Base-by-base conservation (phyloP, 1,140 invertebrate species). In the Caenorhabditis briggsae region DNA sequence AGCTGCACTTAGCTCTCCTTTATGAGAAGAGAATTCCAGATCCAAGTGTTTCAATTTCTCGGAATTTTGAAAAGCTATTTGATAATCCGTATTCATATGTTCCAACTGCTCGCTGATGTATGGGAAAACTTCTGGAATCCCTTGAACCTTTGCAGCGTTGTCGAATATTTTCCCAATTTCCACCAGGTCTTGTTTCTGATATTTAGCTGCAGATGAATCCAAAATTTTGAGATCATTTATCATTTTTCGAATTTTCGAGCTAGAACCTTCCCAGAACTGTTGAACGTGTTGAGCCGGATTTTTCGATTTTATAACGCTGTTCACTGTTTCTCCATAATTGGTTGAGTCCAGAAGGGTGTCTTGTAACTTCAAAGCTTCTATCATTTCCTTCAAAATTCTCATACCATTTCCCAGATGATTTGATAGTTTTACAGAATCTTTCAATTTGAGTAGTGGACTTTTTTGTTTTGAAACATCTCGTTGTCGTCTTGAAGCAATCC, bases 351-450 rank as follows among this genome's bases (percentile, higher is more conserved):
- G 11, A 33, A 64, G 33, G 8, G 20, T 16, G 16, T 14, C 8
- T n/a, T 64, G 25, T 33, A 33, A 5, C 5, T 64, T 11, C 59
- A 64, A 64, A 64, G 59, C 9, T 8, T 11, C 25, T 33, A 33
- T 33, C 64, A 70, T 43, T 25, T 70, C 9, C 16, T 46, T 70
- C 5, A 70, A 14, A 70, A 46, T 46, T 70, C 33, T 43, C 64
- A 70, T 43, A 2, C 64, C 64, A 46, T 70, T 70, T 70, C 64
- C 64, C 64, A 70, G 43, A 46, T 70, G 64, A 46, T 46, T 16
- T 5, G 64, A 43, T 43, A 43, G 14, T n/a, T 70, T 70, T n/a
- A 43, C 12, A 43, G 64, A 70, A 16, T 70, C 41, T 46, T 70
- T 46, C 12, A 70, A 5, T 18, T 70, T 23, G 0, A 70, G 41